These are phyloP conservation scores for Butorides virescens DNA, from an alignment of 2,113 vertebrate genomes.

Conservation along the genomic window DNA sequence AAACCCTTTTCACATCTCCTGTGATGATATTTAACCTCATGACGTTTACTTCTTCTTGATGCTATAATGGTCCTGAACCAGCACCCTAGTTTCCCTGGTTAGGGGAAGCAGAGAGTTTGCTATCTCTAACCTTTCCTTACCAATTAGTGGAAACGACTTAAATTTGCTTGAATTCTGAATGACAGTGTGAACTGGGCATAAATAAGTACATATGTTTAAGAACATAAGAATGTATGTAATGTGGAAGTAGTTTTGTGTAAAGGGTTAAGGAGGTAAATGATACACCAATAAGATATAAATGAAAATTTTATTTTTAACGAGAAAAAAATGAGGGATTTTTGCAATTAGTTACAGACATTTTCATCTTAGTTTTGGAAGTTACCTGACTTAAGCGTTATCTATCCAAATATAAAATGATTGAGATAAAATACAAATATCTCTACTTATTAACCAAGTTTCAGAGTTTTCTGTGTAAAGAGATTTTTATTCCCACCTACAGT, in stretches of 20 bases:
- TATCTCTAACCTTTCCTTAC: neutral
- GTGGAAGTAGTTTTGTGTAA: neutral
- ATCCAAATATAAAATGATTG: neutral
- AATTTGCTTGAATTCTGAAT: neutral
- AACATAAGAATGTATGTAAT: neutral
- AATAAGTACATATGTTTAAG: neutral
- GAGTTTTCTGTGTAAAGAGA: neutral
- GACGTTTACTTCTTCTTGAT: neutral
- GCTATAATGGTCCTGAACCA: neutral
- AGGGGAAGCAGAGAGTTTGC: neutral
- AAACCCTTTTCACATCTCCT: neutral
- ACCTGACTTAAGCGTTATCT: neutral
- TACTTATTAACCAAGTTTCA: neutral
- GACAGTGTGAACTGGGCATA: rapidly evolving
- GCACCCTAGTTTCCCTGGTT: neutral
- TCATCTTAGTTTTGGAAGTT: neutral
- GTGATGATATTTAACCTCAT: neutral
- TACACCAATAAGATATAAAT: rapidly evolving
- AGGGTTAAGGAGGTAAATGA: neutral
- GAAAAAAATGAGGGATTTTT: neutral
- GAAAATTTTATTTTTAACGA: neutral
- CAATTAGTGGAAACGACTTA: rapidly evolving
- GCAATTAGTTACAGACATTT: neutral
- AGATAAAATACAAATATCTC: neutral
- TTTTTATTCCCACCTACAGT: rapidly evolving